These are phyloP conservation scores for Pangasianodon gigas DNA, from an alignment of 2,113 vertebrate genomes.

Conservation along the genomic window DNA sequence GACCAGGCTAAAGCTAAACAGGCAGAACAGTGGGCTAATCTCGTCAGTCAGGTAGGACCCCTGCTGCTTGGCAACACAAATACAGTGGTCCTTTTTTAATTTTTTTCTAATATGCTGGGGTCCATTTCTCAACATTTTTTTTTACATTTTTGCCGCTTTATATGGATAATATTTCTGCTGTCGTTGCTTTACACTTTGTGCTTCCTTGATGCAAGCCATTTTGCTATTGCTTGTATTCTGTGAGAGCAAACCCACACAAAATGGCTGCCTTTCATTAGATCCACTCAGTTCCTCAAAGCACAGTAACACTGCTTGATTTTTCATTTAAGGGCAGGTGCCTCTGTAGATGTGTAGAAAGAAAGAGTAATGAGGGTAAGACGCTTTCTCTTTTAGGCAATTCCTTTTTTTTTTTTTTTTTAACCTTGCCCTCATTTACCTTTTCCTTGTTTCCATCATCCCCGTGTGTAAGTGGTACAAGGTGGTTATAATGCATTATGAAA, in stretches of 20 bases:
- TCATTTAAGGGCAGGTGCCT: conserved; percentile 13
- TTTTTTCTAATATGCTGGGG: conserved; percentile 43
- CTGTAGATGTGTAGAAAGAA: conserved; percentile 30
- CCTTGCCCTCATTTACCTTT: background rate
- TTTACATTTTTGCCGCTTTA: background rate
- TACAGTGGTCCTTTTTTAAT: conserved; percentile 48
- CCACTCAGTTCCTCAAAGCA: conserved; percentile 21
- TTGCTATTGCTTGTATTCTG: conserved; percentile 11
- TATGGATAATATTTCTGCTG: background rate
- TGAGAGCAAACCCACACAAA: background rate
- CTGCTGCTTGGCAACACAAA: conserved; percentile 55
- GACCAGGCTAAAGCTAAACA: conserved; percentile 85
- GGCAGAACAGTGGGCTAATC: conserved; percentile 92
- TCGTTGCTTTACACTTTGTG: conserved; percentile 9
- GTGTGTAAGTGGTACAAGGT: background rate
- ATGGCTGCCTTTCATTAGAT: conserved; percentile 26
- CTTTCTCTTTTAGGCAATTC: conserved; percentile 18
- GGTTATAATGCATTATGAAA: background rate
- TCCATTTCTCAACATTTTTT: conserved; percentile 7
- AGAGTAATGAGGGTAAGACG: conserved; percentile 39
- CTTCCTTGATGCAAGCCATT: conserved; percentile 19
- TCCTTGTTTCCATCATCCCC: background rate
- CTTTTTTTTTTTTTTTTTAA: background rate
- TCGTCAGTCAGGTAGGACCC: conserved; percentile 93
- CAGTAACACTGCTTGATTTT: conserved; percentile 19